These are phyloP conservation scores for Lepidostoma basale DNA, from an alignment of 1,140 invertebrate genomes.

Conservation along the genomic window DNA sequence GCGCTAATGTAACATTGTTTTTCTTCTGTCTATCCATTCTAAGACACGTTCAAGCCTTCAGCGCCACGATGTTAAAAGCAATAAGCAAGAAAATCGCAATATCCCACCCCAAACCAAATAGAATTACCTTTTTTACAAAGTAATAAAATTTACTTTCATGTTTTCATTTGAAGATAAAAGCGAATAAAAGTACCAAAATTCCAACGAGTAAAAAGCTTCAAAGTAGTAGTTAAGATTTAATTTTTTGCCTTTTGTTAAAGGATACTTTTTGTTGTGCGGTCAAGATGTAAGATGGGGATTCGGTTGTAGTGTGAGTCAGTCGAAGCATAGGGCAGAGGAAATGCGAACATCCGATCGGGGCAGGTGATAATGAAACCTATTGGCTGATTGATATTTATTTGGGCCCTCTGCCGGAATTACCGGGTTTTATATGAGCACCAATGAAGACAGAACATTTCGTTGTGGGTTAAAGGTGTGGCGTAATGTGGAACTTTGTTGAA, in stretches of 20 bases:
- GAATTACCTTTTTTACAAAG: not conserved
- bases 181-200: too few relatives aligned
- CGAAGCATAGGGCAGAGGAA: slow-evolving; percentile 16
- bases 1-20: slow-evolving; percentile 46
- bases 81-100: too few relatives aligned
- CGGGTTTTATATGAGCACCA: slow-evolving; percentile 21
- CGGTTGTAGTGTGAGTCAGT: not conserved
- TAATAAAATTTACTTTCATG: too few relatives aligned
- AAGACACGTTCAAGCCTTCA: not conserved
- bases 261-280: not conserved
- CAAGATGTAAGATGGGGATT: not conserved
- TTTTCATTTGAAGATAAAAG: too few relatives aligned
- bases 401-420: slow-evolving; percentile 41
- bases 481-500: slow-evolving; percentile 8
- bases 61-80: not conserved
- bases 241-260: too few relatives aligned
- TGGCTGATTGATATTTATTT: slow-evolving; percentile 47
- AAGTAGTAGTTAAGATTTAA: too few relatives aligned
- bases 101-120: too few relatives aligned
- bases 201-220: too few relatives aligned
- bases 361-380: slow-evolving; percentile 47
- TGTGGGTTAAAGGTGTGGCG: not conserved
- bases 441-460: slow-evolving; percentile 21
- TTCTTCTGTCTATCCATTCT: slow-evolving; percentile 23
- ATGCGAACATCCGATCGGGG: slow-evolving; percentile 41